Conservation (phyloP, 2,113 vertebrate genomes). For the Todiramphus chloris region DNA sequence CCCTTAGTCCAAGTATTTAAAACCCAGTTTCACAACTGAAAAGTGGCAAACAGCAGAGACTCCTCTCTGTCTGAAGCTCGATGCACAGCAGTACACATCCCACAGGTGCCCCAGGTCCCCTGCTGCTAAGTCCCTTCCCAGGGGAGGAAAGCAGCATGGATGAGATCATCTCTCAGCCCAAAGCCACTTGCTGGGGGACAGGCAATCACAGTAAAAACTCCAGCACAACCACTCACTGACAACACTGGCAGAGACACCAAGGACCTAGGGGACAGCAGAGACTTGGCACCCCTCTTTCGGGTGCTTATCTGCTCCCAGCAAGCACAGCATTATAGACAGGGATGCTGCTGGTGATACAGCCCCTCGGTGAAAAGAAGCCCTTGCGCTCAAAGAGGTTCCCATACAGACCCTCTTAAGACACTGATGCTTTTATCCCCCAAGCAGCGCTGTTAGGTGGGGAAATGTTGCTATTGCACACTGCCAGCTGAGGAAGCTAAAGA, state of each 20-base stretch:
- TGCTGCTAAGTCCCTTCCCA: neutral
- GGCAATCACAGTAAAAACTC: neutral
- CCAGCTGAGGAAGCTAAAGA: neutral
- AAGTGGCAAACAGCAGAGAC: neutral
- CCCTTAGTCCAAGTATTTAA: neutral
- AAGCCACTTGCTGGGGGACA: neutral
- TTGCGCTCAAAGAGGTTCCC: neutral
- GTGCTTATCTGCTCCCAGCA: neutral
- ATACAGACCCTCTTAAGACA: neutral
- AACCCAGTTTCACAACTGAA: neutral
- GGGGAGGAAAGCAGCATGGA: neutral
- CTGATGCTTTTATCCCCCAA: neutral
- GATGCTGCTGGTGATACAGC: neutral
- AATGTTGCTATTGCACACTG: neutral
- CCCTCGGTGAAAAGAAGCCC: neutral
- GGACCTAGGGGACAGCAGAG: neutral
- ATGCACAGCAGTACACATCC: rapidly evolving
- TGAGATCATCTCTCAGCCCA: neutral
- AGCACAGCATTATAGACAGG: neutral
- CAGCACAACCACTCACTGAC: neutral
- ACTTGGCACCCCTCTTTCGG: rapidly evolving
- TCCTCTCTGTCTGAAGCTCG: neutral
- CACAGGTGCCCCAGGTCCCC: neutral
- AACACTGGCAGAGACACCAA: neutral
- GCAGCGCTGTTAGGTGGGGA: neutral